Evolutionary conservation across 1,140 invertebrate genomes (phyloP), one percentile per base, ranked within the genome.

Genomic region (Episyrphus balteatus): DNA sequence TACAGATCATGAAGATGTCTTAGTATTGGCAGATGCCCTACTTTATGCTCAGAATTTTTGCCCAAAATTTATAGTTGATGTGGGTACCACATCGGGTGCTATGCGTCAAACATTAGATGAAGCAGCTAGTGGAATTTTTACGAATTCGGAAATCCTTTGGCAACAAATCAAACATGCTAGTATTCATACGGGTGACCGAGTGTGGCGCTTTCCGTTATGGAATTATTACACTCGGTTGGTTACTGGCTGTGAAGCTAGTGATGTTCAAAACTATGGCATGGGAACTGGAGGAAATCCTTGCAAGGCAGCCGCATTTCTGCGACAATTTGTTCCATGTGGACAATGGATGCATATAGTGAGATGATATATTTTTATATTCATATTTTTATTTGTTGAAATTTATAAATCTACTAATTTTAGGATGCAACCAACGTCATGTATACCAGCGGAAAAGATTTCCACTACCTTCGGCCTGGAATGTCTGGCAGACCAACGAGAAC

Each of bases 261-360:
- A 94, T 68, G 58, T 93, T 7, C 84, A 88, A 50, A 94, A 94
- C 61, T 74, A 90, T 10, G 80, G 78, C 0, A 77, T 75, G 54
- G 70, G 73, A 2, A 73, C 75, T 49, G 80, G 77, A 14, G 89
- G 80, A 2, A 87, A 88, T 46, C 79, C 88, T 5, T 92, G 88
- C 54, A 87, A 82, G 44, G 91, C 90, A 14, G 92, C 92, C 31
- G 88, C 88, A 1, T 94, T 94, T 62, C 71, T 95, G 0, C 72
- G 82, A 58, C 88, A 94, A 68, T 95, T 94, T 65, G 81, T 87
- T 2, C 80, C 78, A 11, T 75, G 83, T 26, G 58, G 54, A 2
- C 72, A 77, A n/a, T 94, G 90, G 90, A 66, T 92, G 59, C 92
- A 95, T 68, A 70, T 95, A 46, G 92, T 94, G 61, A 93, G 92